A percentile compares a stretch with the other conserved stretches of the same genome.
phyloP scores from a whole-genome alignment of 2,888 invertebrate species.

The Amphiduros pacificus region DNA sequence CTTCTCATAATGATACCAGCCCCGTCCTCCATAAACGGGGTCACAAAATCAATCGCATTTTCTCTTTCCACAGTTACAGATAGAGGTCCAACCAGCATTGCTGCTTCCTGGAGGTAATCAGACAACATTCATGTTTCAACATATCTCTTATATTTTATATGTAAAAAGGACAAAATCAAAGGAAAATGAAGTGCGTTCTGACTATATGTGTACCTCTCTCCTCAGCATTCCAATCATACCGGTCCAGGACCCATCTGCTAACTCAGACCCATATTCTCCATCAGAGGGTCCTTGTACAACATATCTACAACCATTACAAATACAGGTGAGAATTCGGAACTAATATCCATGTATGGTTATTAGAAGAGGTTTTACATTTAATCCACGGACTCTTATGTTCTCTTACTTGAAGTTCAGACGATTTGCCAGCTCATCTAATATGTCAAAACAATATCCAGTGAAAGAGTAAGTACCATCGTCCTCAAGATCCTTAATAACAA shows the following conservation, averaged over 20 bases:
- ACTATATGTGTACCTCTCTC: conserved; percentile 18
- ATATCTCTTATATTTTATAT: background rate
- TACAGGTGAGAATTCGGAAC: no score
- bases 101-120: conserved; percentile 31
- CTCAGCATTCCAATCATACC: conserved; percentile 26
- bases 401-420: no score
- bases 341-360: no score
- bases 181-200: background rate
- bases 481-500: no score
- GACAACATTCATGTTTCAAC: background rate
- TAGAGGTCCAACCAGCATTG: conserved; percentile 37
- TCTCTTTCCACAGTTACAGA: conserved; percentile 34
- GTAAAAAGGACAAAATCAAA: background rate
- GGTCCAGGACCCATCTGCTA: conserved; percentile 23
- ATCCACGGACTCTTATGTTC: no score
- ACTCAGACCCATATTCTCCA: no score
- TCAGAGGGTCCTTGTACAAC: no score
- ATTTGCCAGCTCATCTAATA: no score
- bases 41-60: conserved; percentile 32
- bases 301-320: no score
- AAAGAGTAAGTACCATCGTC: no score
- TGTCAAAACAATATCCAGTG: no score
- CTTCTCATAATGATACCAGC: conserved; percentile 38
- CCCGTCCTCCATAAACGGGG: conserved; percentile 38
- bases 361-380: no score